phyloP scores from a whole-genome alignment of 2,113 vertebrate species.

The Rhagologus leucostigma region DNA sequence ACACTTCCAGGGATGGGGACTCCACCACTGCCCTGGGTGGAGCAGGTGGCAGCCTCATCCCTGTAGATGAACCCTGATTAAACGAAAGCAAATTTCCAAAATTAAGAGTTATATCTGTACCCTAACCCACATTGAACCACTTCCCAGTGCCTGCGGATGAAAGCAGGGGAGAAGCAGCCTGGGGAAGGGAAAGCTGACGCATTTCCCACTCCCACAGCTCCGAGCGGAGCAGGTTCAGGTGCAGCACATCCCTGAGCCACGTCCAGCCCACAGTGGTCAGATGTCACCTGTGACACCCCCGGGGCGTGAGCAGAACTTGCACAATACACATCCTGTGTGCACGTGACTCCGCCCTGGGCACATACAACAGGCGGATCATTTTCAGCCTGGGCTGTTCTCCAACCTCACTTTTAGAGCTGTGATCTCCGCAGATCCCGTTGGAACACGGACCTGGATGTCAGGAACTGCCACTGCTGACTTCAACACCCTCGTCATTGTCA shows the following conservation, averaged over 20 bases:
- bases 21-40: neutral
- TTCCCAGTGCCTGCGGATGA: neutral
- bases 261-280: neutral
- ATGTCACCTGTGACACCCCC: neutral
- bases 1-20: neutral
- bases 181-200: neutral
- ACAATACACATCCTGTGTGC: neutral
- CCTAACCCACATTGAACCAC: neutral
- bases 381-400: neutral
- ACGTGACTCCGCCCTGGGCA: rapidly evolving
- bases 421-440: neutral
- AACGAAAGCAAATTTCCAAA: neutral
- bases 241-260: neutral
- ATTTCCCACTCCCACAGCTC: neutral
- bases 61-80: neutral
- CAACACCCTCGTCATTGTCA: rapidly evolving
- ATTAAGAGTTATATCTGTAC: rapidly evolving
- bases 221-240: neutral
- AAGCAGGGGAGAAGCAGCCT: neutral
- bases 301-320: neutral
- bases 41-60: neutral
- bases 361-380: rapidly evolving
- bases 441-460: neutral
- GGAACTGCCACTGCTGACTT: neutral
- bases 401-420: neutral